Percentiles rank a stretch among this genome's conserved stretches.
Evolutionary conservation across 2,797 vertebrate genomes (phyloP).

Genomic region (Trachops cirrhosus): DNA sequence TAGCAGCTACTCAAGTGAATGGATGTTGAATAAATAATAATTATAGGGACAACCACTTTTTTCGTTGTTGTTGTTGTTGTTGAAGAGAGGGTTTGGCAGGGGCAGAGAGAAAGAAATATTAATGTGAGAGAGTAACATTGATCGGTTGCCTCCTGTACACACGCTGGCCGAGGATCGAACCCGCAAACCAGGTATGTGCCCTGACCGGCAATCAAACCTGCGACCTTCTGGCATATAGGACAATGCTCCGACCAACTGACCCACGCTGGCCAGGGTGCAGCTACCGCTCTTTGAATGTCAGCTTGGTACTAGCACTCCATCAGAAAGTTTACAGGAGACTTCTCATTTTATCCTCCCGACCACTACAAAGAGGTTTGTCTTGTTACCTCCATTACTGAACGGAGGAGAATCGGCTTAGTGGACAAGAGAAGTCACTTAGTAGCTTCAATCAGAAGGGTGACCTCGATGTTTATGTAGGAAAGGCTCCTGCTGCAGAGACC

Average conservation of each 20-base stretch:
- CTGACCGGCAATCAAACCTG: background rate
- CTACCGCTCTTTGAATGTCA: background rate
- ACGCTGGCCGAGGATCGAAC: background rate
- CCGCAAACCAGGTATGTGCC: background rate
- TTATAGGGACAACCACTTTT: background rate
- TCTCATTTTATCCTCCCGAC: background rate
- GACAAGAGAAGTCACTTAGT: background rate
- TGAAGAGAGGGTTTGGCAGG: background rate
- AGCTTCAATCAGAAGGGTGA: background rate
- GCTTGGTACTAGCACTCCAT: background rate
- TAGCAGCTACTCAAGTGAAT: background rate
- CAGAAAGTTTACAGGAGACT: background rate
- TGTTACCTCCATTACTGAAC: background rate
- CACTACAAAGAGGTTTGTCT: background rate
- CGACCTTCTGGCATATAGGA: background rate
- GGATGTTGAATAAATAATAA: background rate
- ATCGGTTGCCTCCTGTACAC: background rate
- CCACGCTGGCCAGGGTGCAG: background rate
- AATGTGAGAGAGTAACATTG: background rate
- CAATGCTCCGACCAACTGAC: background rate
- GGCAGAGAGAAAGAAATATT: background rate
- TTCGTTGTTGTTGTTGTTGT: background rate
- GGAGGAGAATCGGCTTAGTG: background rate
- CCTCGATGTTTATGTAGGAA: background rate
- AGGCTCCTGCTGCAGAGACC: background rate